Conservation (phyloP, 2,113 vertebrate genomes). For the Aphelocoma coerulescens region DNA sequence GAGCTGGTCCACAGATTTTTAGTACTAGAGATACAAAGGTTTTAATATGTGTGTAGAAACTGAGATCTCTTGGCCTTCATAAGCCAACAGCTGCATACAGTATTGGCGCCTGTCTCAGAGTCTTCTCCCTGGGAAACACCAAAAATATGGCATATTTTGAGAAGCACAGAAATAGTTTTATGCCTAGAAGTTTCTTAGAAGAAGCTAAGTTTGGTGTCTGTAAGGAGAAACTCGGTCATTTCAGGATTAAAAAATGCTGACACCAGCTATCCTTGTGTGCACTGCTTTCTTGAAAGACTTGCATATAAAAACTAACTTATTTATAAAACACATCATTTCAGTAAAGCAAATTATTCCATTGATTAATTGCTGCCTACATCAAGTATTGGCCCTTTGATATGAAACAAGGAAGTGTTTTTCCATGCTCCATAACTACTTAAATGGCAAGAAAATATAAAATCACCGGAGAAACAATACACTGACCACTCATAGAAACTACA, state of each 20-base stretch:
- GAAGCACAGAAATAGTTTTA: conserved; percentile 7
- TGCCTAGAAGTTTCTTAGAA: conserved; percentile 27
- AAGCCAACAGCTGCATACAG: neutral
- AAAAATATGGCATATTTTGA: neutral
- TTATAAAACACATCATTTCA: conserved; percentile 18
- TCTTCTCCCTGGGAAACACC: neutral
- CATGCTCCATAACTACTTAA: neutral
- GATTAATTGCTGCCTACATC: conserved; percentile 1
- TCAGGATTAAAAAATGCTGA: conserved; percentile 48
- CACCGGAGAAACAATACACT: neutral
- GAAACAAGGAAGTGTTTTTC: neutral
- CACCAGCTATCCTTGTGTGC: neutral
- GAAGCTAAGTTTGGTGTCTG: conserved; percentile 10
- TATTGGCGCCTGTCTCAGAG: neutral
- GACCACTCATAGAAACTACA: neutral
- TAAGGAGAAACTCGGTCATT: neutral
- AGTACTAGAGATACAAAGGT: neutral
- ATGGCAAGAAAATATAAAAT: neutral
- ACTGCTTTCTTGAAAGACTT: conserved; percentile 4
- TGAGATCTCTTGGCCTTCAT: neutral
- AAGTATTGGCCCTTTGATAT: neutral
- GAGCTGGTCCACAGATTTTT: neutral
- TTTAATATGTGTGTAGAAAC: neutral
- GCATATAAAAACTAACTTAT: neutral
- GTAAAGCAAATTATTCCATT: conserved; percentile 3